Conservation (phyloP, 2,888 invertebrate genomes). For the Protonemura montana region DNA sequence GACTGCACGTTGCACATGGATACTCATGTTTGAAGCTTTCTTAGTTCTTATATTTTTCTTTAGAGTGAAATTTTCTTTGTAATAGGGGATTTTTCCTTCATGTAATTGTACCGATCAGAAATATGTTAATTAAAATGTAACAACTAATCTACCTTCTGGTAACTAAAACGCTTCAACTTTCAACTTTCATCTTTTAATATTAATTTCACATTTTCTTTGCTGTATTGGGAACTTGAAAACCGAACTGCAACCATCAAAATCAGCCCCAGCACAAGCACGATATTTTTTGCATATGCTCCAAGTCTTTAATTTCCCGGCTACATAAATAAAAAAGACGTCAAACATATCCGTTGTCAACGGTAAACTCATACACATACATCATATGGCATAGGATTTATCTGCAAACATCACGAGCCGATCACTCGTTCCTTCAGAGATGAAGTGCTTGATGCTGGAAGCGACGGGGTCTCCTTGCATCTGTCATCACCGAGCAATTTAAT, state of each 20-base stretch:
- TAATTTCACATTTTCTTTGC: too few relatives aligned
- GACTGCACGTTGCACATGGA: too few relatives aligned
- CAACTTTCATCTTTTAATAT: too few relatives aligned
- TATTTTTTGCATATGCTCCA: not conserved
- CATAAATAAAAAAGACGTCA: not conserved
- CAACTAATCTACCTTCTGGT: too few relatives aligned
- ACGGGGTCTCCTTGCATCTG: not conserved
- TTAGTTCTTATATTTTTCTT: too few relatives aligned
- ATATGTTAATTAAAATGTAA: too few relatives aligned
- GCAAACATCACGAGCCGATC: not conserved
- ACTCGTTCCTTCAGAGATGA: not conserved
- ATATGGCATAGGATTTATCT: not conserved
- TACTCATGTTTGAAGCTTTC: too few relatives aligned
- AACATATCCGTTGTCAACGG: not conserved
- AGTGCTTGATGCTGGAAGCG: not conserved
- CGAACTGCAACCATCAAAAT: not conserved
- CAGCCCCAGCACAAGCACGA: not conserved
- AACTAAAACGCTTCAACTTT: too few relatives aligned
- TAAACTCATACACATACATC: not conserved
- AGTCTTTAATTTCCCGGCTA: not conserved
- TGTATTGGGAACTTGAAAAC: not conserved
- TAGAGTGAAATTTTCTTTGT: too few relatives aligned
- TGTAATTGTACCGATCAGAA: too few relatives aligned
- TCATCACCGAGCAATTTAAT: constrained; percentile 22
- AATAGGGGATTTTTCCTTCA: too few relatives aligned